Evolutionary conservation across 1,140 invertebrate genomes (phyloP).

Genomic region (Hyposmocoma kahamanoa): DNA sequence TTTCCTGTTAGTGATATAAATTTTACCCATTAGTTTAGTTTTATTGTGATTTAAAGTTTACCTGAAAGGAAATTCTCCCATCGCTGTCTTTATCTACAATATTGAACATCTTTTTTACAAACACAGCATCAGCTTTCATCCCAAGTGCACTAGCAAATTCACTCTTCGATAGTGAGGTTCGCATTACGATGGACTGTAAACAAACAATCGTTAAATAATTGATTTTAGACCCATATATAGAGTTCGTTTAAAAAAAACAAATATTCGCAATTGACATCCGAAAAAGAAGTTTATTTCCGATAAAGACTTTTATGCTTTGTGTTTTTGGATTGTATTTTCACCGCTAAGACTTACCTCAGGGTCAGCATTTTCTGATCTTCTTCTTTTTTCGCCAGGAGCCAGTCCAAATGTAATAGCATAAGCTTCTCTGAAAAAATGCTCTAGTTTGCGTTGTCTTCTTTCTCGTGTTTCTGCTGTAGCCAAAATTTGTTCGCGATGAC

Average conservation of each 20-base stretch:
- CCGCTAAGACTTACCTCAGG: slow-evolving; percentile 79
- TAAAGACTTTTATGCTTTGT: too few relatives aligned
- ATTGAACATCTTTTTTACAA: slow-evolving; percentile 99
- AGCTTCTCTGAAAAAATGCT: slow-evolving; percentile 98
- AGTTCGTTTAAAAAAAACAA: too few relatives aligned
- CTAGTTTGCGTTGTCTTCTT: slow-evolving; percentile 92
- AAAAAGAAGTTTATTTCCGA: too few relatives aligned
- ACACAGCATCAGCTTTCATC: slow-evolving; percentile 96
- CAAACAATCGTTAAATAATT: slow-evolving; percentile 10
- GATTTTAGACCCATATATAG: too few relatives aligned
- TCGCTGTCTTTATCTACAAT: slow-evolving; percentile 98
- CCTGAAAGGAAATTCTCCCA: slow-evolving; percentile 96
- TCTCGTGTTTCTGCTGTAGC: slow-evolving; percentile 97
- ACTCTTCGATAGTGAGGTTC: slow-evolving; percentile 92
- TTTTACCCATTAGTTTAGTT: background rate
- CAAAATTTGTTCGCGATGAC: slow-evolving; percentile 88
- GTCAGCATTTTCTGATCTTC: slow-evolving; percentile 82
- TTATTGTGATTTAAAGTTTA: slow-evolving; percentile 26
- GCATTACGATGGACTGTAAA: slow-evolving; percentile 86
- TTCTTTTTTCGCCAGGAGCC: slow-evolving; percentile 81
- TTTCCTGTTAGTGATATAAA: background rate
- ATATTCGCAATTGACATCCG: too few relatives aligned
- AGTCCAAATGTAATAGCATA: slow-evolving; percentile 96
- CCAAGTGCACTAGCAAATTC: slow-evolving; percentile 98
- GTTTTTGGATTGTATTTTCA: too few relatives aligned